Percentiles rank a stretch among this genome's conserved stretches.
These are phyloP conservation scores for Hydriomena furcata DNA, from an alignment of 2,888 invertebrate species.

Conservation along the genomic window DNA sequence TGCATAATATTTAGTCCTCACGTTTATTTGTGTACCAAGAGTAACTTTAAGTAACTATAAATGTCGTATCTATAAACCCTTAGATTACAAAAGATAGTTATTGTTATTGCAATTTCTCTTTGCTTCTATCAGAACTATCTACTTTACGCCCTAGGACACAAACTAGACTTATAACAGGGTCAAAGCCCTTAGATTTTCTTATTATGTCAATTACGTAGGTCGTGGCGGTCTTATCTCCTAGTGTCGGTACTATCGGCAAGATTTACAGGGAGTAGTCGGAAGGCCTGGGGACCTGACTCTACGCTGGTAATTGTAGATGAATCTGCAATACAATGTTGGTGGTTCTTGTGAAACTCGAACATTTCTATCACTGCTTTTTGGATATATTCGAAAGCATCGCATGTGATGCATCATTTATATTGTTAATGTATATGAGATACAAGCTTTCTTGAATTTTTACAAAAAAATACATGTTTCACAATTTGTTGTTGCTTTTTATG, in stretches of 20 bases:
- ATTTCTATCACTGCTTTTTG: not conserved
- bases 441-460: too few species aligned
- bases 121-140: slow-evolving; percentile 19
- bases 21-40: too few species aligned
- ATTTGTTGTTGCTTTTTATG: too few species aligned
- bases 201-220: slow-evolving; percentile 75
- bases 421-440: too few species aligned
- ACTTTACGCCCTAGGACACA: slow-evolving; percentile 38
- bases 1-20: too few species aligned
- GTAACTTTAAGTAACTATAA: too few species aligned
- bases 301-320: slow-evolving; percentile 18
- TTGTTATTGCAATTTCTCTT: slow-evolving; percentile 14
- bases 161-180: slow-evolving; percentile 42
- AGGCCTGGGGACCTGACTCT: slow-evolving; percentile 22
- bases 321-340: slow-evolving; percentile 11
- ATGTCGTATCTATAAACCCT: slow-evolving; percentile 9
- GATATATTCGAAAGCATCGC: not conserved
- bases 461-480: too few species aligned
- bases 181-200: slow-evolving; percentile 59
- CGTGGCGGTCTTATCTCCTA: slow-evolving; percentile 66
- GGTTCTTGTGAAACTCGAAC: not conserved
- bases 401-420: too few species aligned
- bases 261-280: slow-evolving; percentile 65
- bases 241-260: slow-evolving; percentile 66
- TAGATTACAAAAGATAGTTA: slow-evolving; percentile 6